phyloP scores from a whole-genome alignment of 2,888 invertebrate genomes.

The Caradrina clavipalpis region DNA sequence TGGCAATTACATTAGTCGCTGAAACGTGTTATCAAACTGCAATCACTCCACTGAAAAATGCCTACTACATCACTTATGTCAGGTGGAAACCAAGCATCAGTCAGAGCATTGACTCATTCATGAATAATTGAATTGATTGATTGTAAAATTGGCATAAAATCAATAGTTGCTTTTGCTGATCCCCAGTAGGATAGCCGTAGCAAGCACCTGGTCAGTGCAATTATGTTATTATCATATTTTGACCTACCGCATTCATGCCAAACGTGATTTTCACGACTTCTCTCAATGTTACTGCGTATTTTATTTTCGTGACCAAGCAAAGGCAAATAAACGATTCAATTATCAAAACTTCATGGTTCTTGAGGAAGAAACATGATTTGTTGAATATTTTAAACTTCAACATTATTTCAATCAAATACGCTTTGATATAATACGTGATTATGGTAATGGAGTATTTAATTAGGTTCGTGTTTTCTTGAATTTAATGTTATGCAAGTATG shows the following conservation, averaged over 20 bases:
- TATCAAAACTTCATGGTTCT: conserved; percentile 45
- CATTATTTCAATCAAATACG: conserved; percentile 31
- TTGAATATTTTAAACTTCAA: conserved; percentile 32
- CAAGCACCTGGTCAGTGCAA: conserved; percentile 20
- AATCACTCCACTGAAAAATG: background rate
- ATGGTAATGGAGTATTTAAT: conserved; percentile 38
- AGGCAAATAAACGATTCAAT: conserved; percentile 37
- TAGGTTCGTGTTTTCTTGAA: conserved; percentile 10
- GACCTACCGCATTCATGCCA: conserved; percentile 15
- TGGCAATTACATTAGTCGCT: too few relatives aligned
- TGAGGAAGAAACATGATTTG: conserved; percentile 23
- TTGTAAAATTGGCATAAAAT: conserved; percentile 29
- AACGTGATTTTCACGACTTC: conserved; percentile 19
- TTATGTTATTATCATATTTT: conserved; percentile 25
- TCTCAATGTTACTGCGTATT: conserved; percentile 33
- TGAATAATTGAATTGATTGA: conserved; percentile 14
- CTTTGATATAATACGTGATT: conserved; percentile 30
- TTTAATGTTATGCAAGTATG: conserved; percentile 9
- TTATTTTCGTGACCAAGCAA: conserved; percentile 33
- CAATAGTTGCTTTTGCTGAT: conserved; percentile 9
- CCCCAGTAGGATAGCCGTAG: background rate
- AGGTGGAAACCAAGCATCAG: background rate
- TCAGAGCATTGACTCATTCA: background rate
- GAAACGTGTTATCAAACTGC: too few relatives aligned
- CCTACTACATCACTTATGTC: background rate